These are phyloP conservation scores for Chymomyza fuscimana DNA, from an alignment of 2,888 invertebrate genomes.

Conservation along the genomic window DNA sequence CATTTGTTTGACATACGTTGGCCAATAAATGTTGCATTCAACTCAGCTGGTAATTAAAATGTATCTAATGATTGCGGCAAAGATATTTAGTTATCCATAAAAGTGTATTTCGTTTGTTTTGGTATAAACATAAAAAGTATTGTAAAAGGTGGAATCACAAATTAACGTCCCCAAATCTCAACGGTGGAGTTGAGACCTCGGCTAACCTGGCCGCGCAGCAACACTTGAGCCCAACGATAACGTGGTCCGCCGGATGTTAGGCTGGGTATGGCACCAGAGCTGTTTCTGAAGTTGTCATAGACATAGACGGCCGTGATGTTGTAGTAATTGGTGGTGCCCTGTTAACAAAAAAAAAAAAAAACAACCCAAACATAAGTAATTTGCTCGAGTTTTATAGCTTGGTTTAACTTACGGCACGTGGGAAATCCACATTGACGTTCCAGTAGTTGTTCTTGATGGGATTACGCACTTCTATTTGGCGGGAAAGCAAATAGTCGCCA, in stretches of 20 bases:
- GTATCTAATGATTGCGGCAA: conserved; percentile 5
- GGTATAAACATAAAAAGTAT: conserved; percentile 1
- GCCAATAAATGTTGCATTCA: background rate
- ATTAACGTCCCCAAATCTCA: conserved; percentile 55
- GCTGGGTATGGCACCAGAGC: conserved; percentile 56
- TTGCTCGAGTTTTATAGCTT: background rate
- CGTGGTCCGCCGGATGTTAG: conserved; percentile 62
- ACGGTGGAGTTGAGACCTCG: conserved; percentile 64
- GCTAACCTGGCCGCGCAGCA: conserved; percentile 47
- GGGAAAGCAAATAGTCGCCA: conserved; percentile 46
- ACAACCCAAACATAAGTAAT: background rate
- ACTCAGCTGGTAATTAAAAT: background rate
- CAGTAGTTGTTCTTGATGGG: conserved; percentile 49
- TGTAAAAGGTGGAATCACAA: background rate
- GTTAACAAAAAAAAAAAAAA: background rate
- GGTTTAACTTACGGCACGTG: conserved; percentile 47
- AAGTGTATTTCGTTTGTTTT: conserved; percentile 6
- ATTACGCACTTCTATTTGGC: conserved; percentile 42
- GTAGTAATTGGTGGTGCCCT: conserved; percentile 47
- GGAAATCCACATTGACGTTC: conserved; percentile 47
- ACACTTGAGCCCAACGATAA: conserved; percentile 40
- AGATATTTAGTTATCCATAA: conserved; percentile 6
- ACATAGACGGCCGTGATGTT: conserved; percentile 54
- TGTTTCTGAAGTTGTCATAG: conserved; percentile 66
- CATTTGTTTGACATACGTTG: conserved; percentile 10